phyloP scores from a whole-genome alignment of 2,797 vertebrate genomes.

The Neostethus bicornis region DNA sequence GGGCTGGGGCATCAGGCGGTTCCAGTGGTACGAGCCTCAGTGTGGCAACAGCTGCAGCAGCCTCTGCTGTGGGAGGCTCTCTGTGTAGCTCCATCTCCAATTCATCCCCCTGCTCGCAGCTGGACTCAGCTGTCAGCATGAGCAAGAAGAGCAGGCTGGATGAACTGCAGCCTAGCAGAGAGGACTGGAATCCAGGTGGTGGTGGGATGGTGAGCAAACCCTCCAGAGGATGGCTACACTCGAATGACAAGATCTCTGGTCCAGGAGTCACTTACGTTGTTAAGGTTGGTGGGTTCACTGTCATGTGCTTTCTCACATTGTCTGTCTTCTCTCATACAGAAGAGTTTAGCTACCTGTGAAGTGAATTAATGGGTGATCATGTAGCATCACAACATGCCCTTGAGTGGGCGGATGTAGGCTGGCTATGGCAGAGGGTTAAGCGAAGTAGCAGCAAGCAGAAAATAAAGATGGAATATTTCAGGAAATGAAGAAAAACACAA shows the following conservation, averaged over 20 bases:
- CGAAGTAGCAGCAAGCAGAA: constrained; percentile 54
- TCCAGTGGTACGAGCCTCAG: constrained; percentile 79
- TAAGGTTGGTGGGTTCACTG: constrained; percentile 87
- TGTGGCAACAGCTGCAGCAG: constrained; percentile 61
- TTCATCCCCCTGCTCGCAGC: constrained; percentile 75
- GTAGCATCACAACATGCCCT: constrained; percentile 61
- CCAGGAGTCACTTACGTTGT: constrained; percentile 96
- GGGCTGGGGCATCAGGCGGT: constrained; percentile 86
- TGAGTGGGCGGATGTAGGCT: constrained; percentile 68
- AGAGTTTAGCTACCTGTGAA: constrained; percentile 42
- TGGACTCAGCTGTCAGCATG: constrained; percentile 78
- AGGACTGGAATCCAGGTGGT: constrained; percentile 85
- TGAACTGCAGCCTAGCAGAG: constrained; percentile 81
- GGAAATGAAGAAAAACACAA: constrained; percentile 64
- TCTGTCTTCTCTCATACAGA: constrained; percentile 75
- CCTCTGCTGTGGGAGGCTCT: constrained; percentile 75
- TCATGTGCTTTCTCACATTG: constrained; percentile 30
- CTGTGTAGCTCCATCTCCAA: constrained; percentile 84
- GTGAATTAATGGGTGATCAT: constrained; percentile 32
- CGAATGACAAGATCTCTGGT: constrained; percentile 95
- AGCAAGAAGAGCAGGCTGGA: constrained; percentile 87
- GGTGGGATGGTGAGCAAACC: constrained; percentile 86
- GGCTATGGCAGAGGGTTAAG: constrained; percentile 62
- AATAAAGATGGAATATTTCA: constrained; percentile 74
- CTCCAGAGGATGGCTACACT: constrained; percentile 89